phyloP scores from a whole-genome alignment of 2,888 invertebrate genomes.

The Trachelus stipa region DNA sequence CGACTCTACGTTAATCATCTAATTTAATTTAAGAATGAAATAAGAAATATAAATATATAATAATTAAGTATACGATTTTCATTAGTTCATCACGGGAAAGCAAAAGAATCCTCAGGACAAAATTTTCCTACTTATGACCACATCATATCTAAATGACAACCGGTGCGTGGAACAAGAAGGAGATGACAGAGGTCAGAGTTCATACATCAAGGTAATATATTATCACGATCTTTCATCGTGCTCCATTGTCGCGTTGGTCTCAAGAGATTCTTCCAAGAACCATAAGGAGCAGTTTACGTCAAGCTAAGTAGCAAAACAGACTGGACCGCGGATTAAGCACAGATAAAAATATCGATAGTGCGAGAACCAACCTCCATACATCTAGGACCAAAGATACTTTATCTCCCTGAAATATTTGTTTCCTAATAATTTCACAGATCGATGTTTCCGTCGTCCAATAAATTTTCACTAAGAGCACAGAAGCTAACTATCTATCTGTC shows the following conservation, averaged over 20 bases:
- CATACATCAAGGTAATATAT: not conserved
- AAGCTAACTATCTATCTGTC: no score
- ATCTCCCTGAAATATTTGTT: no score
- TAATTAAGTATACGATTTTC: not conserved
- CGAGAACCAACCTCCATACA: not conserved
- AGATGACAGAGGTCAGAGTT: conserved; percentile 2
- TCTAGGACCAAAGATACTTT: no score
- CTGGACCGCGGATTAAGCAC: not conserved
- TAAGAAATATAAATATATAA: not conserved
- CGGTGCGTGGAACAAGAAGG: not conserved
- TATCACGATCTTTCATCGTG: not conserved
- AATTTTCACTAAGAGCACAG: no score
- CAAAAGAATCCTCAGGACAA: not conserved
- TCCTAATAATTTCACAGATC: no score
- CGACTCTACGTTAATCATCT: not conserved
- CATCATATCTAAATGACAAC: not conserved
- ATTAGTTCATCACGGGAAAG: not conserved
- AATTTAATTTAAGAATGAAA: not conserved
- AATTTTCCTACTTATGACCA: not conserved
- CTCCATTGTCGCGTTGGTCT: not conserved
- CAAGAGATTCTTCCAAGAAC: not conserved
- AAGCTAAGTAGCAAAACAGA: conserved; percentile 7
- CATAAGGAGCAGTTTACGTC: conserved; percentile 25
- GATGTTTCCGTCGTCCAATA: no score
- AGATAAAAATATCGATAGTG: not conserved